A percentile compares a stretch with the other conserved stretches of the same genome.
Evolutionary conservation across 2,888 invertebrate species (phyloP).

Genomic region (Glyphotaelius pellucidus): DNA sequence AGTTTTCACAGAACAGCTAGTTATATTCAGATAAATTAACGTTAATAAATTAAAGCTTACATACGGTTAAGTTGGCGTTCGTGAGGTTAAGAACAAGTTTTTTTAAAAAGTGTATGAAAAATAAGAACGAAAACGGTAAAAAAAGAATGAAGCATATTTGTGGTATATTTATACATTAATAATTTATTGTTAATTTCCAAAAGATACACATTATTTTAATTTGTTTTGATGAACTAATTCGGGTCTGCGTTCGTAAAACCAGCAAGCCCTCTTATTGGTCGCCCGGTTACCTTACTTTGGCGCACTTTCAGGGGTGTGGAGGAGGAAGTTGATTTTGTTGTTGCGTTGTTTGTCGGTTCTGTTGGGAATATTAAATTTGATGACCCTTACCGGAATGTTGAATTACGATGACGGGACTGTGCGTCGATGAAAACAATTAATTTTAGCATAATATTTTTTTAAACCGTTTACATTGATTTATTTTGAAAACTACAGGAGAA

Average conservation of each 20-base stretch:
- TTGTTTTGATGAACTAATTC: not conserved
- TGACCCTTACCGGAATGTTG: slow-evolving; percentile 48
- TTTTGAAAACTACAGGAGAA: no score
- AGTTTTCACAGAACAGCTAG: no score
- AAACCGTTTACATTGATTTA: no score
- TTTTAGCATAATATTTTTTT: not conserved
- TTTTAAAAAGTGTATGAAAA: no score
- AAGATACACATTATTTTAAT: not conserved
- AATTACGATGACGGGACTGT: slow-evolving; percentile 10
- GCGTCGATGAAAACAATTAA: slow-evolving; percentile 5
- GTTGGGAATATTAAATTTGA: slow-evolving; percentile 54
- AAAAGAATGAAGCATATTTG: not conserved
- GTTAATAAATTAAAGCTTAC: no score
- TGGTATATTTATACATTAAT: not conserved
- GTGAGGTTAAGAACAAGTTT: no score
- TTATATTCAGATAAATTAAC: no score
- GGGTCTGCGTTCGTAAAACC: slow-evolving; percentile 18
- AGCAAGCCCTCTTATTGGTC: slow-evolving; percentile 30
- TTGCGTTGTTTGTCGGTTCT: slow-evolving; percentile 52
- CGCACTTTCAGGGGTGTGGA: slow-evolving; percentile 15
- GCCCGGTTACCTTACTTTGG: slow-evolving; percentile 36
- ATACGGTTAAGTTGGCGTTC: no score
- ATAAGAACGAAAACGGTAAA: no score
- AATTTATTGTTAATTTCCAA: not conserved
- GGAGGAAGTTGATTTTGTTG: slow-evolving; percentile 49